Conservation (phyloP, 2,888 invertebrate species). For the Palloptera scutellata region DNA sequence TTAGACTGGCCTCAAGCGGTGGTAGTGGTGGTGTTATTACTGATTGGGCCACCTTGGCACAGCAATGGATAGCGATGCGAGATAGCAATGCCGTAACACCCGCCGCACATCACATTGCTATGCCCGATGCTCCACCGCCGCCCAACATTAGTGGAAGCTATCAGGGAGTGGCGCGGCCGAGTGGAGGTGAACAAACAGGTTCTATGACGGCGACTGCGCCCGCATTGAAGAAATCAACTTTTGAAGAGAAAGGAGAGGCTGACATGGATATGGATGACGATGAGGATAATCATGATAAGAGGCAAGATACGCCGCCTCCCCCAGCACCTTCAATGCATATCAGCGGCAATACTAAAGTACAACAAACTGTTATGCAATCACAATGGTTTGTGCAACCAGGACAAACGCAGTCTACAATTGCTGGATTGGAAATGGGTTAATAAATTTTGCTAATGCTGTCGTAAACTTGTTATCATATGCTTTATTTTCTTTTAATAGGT, state of each 20-base stretch:
- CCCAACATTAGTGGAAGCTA: slow-evolving; percentile 52
- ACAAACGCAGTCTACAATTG: not conserved
- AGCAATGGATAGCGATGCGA: slow-evolving; percentile 98
- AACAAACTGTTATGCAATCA: slow-evolving; percentile 43
- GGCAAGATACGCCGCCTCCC: slow-evolving; percentile 36
- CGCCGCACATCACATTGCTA: slow-evolving; percentile 60
- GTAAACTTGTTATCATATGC: not conserved
- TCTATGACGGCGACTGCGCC: not conserved
- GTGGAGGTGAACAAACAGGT: too few species aligned
- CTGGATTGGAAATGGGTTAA: slow-evolving; percentile 7
- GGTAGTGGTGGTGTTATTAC: slow-evolving; percentile 72
- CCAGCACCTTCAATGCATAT: slow-evolving; percentile 39
- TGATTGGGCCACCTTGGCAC: slow-evolving; percentile 95
- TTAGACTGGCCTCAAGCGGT: slow-evolving; percentile 39
- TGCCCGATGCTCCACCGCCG: slow-evolving; percentile 71
- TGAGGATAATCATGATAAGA: slow-evolving; percentile 62
- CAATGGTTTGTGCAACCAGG: slow-evolving; percentile 37
- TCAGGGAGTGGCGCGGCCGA: slow-evolving; percentile 8
- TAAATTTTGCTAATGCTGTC: not conserved
- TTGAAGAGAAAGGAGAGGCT: slow-evolving; percentile 80
- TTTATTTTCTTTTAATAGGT: not conserved
- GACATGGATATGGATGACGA: slow-evolving; percentile 87
- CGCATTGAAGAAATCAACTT: slow-evolving; percentile 50
- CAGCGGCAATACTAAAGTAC: slow-evolving; percentile 27
- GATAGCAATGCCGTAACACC: slow-evolving; percentile 60